Evolutionary conservation across 2,113 vertebrate species (phyloP), one percentile per base, ranked within the genome.

Genomic region (Dolichallabes microphthalmus): DNA sequence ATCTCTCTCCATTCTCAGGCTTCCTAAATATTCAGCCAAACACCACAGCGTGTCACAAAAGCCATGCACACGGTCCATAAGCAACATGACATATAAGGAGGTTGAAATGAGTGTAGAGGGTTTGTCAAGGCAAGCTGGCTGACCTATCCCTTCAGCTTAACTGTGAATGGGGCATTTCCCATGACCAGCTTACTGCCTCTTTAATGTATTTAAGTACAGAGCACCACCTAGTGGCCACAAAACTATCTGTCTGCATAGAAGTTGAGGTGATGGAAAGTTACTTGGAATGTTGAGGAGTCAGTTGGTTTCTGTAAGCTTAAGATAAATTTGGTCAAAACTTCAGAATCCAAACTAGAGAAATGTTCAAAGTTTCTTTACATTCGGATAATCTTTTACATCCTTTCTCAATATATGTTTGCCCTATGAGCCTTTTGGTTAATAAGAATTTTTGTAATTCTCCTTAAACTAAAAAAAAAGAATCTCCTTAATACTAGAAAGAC

Each of bases 151-250:
- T 87, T 85, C 75, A 68, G 76, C 87, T 45, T 85, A 75, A 87
- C 69, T 84, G 50, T 66, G 77, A 76, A 71, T 85, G 86, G 74
- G 82, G 45, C 60, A 63, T 87, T 90, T 85, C 85, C 82, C 63
- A 55, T 80, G 66, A 71, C 60, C 0, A 58, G 10, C 11, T n/a
- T n/a, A 27, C 68, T 73, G 14, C 35, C 19, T 12, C 0, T 3
- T 17, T 50, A 25, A 52, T 52, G 84, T 64, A 78, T 53, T 86
- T 83, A 77, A 86, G 91, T 57, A 87, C 84, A 89, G 89, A 88
- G 86, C 91, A 74, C 94, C 86, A 92, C 91, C 94, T 92, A 86
- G 90, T 94, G 94, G 92, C 66, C 30, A 82, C n/a, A 84, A 15
- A 15, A 22, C 55, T 83, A 88, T 88, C 11, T 89, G 13, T 68